These are phyloP conservation scores for Cetonia aurata DNA, from an alignment of 2,888 invertebrate species.

Conservation along the genomic window DNA sequence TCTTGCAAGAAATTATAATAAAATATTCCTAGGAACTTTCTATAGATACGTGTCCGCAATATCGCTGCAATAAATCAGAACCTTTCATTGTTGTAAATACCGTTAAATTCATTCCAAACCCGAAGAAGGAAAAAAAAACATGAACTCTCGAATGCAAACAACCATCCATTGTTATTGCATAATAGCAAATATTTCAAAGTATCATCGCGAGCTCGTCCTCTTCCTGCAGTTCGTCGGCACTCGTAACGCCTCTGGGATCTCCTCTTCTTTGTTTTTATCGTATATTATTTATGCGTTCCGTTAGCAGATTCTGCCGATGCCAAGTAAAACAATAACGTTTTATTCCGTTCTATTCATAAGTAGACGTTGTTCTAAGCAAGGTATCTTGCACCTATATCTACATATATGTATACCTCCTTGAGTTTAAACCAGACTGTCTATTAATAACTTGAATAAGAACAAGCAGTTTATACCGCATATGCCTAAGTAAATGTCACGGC, in stretches of 20 bases:
- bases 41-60: conserved; percentile 8
- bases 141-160: conserved; percentile 30
- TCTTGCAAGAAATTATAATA: conserved; percentile 22
- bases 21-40: conserved; percentile 29
- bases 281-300: conserved; percentile 26
- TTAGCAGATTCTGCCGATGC: conserved; percentile 11
- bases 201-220: conserved; percentile 27
- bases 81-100: conserved; percentile 23
- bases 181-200: conserved; percentile 39
- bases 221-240: conserved; percentile 16
- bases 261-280: conserved; percentile 1
- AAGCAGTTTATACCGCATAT: not conserved
- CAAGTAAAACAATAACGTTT: not conserved
- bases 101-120: conserved; percentile 33
- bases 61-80: conserved; percentile 34
- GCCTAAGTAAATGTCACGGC: conserved; percentile 7
- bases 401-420: not conserved
- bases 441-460: conserved; percentile 14
- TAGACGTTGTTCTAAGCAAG: not conserved
- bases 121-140: conserved; percentile 9
- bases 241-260: conserved; percentile 12
- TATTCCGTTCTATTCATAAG: conserved; percentile 2
- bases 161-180: conserved; percentile 33
- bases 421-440: conserved; percentile 4
- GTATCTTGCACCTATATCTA: not conserved